phyloP scores from a whole-genome alignment of 2,888 invertebrate genomes.

The Orthosia gothica region DNA sequence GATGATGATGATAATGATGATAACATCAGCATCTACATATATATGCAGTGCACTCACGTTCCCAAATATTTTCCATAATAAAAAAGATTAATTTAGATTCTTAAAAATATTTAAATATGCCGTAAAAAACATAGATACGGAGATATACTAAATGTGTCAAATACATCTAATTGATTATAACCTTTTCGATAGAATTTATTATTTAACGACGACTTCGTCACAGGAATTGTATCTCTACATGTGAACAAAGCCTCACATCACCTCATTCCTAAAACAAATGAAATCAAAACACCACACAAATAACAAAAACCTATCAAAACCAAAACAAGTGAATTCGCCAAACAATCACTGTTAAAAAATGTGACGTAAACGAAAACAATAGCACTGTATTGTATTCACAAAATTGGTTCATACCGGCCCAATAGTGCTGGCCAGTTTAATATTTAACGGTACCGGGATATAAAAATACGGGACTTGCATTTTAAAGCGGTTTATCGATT shows the following conservation, averaged over 20 bases:
- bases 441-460: slow-evolving; percentile 44
- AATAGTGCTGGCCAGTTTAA: slow-evolving; percentile 40
- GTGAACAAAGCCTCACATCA: neutral
- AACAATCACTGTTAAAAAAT: slow-evolving; percentile 54
- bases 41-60: no score
- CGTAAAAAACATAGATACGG: no score
- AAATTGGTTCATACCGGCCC: slow-evolving; percentile 58
- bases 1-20: no score
- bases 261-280: neutral
- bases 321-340: slow-evolving; percentile 19
- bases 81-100: no score
- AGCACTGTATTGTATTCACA: slow-evolving; percentile 36
- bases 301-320: slow-evolving; percentile 8
- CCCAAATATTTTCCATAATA: no score
- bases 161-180: neutral
- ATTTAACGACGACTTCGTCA: neutral
- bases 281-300: slow-evolving; percentile 27
- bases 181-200: neutral
- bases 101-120: no score
- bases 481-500: slow-evolving; percentile 65
- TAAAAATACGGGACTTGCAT: slow-evolving; percentile 64
- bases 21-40: no score
- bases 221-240: neutral
- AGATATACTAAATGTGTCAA: neutral
- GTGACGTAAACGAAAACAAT: slow-evolving; percentile 55